Percentiles rank a stretch among this genome's conserved stretches.
These are phyloP conservation scores for Plecotus auritus DNA, from an alignment of 2,113 vertebrate genomes.

Conservation along the genomic window DNA sequence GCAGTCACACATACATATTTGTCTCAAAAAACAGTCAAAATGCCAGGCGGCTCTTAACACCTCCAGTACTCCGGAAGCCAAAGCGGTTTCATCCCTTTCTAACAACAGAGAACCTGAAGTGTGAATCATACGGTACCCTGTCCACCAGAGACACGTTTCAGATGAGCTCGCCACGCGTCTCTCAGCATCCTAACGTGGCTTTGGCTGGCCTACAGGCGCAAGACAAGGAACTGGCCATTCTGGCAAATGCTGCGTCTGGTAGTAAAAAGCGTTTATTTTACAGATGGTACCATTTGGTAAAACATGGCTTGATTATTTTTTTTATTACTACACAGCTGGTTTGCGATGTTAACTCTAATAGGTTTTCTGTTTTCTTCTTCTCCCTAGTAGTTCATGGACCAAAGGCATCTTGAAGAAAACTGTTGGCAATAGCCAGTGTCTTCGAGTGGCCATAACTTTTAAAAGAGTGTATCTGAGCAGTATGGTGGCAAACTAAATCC, in stretches of 20 bases:
- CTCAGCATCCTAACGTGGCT: slow-evolving; percentile 15
- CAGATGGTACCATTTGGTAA: not conserved
- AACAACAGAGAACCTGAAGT: not conserved
- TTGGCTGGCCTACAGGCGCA: slow-evolving; percentile 28
- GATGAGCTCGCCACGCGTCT: not conserved
- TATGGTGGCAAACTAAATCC: not conserved
- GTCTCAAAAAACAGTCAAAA: slow-evolving; percentile 53
- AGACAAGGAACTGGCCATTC: slow-evolving; percentile 24
- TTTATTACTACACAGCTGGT: not conserved
- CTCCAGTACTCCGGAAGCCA: not conserved
- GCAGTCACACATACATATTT: not conserved
- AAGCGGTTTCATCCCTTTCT: not conserved
- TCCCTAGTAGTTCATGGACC: not conserved
- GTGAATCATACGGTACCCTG: slow-evolving; percentile 37
- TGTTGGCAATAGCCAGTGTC: not conserved
- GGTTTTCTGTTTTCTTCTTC: not conserved
- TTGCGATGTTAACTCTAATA: not conserved
- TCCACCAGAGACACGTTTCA: not conserved
- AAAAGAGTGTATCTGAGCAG: not conserved
- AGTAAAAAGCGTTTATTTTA: slow-evolving; percentile 11
- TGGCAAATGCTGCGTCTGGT: not conserved
- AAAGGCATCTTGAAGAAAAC: slow-evolving; percentile 15
- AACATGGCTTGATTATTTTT: not conserved
- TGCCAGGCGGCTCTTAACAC: slow-evolving; percentile 1
- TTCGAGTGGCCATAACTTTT: not conserved